A percentile compares a stretch with the other conserved stretches of the same genome.
phyloP scores from a whole-genome alignment of 2,113 vertebrate genomes.

The Naja naja region DNA sequence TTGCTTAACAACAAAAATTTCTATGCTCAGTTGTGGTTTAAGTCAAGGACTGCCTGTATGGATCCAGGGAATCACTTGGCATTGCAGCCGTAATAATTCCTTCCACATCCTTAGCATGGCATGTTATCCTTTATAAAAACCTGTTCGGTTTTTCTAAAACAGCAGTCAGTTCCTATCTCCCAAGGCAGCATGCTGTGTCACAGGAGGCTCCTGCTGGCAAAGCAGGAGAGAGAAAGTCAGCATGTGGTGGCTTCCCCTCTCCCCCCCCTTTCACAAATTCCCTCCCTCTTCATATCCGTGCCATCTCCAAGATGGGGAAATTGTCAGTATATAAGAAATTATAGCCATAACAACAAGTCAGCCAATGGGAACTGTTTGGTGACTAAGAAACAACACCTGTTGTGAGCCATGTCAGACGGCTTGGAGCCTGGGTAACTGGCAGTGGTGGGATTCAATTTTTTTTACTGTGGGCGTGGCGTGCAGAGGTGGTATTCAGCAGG shows the following conservation, averaged over 20 bases:
- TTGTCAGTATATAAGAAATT: no score
- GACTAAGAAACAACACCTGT: no score
- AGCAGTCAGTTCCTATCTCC: neutral
- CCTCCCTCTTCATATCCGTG: neutral
- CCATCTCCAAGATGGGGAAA: neutral
- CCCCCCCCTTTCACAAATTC: neutral
- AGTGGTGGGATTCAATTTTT: no score
- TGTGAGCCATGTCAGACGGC: no score
- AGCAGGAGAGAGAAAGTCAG: neutral
- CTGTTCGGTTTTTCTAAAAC: neutral
- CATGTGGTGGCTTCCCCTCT: neutral
- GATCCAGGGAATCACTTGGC: neutral
- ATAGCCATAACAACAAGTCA: no score
- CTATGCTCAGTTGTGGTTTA: neutral
- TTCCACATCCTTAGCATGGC: neutral
- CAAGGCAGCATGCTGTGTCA: neutral
- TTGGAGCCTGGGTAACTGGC: no score
- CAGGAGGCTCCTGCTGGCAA: neutral
- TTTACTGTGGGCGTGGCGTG: no score
- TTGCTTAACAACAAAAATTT: neutral
- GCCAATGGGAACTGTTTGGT: no score
- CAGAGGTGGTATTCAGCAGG: no score
- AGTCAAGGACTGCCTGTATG: neutral
- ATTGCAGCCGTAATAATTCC: neutral
- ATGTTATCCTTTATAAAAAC: neutral